Base-by-base conservation (phyloP, 2,113 vertebrate genomes). In the Halcyon senegalensis region DNA sequence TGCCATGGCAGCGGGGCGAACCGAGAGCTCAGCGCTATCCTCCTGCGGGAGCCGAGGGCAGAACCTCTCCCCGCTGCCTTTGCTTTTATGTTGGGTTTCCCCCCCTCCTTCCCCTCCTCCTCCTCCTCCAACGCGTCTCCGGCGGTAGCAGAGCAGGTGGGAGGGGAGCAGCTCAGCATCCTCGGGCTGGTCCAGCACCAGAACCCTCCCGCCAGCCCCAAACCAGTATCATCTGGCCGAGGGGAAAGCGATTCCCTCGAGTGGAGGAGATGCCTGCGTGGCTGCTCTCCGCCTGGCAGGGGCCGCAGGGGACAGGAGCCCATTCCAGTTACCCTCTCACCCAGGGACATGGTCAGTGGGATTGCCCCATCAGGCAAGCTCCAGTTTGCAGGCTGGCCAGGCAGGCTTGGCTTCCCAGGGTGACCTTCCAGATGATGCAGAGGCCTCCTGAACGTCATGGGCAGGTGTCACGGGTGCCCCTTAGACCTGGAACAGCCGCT, bases 101-200 rank as follows among this genome's bases (percentile, higher is more conserved):
- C 2, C 58, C 13, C 25, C 25, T 2, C 13, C 25, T 15, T 2
- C 18, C 18, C 44, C 18, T 46, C 44, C 19, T 46, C 44, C 44
- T 46, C 19, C 44, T 17, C 23, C 10, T 72, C 10, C 25, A 30
- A 31, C 48, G 55, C 1, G 0, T 13, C 30, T 16, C 9, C 7
- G 50, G 59, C 17, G 60, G 60, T 15, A 33, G 63, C 56, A 28
- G 35, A 48, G 75, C 8, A 37, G 39, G 37, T 44, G 24, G 37
- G 60, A 67, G 53, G 14, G 53, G 59, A 81, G 87, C 53, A 37
- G 90, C 78, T 87, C 55, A 56, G 25, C 84, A 37, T 20, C 68
- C 67, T 7, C 2, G 27, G 30, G 1, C 59, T 8, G 31, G 41
- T 50, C 74, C 87, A 77, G n/a, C 7, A 0, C 37, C 1, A 0